phyloP scores from a whole-genome alignment of 1,140 invertebrate species.

The Pogonus chalceus region DNA sequence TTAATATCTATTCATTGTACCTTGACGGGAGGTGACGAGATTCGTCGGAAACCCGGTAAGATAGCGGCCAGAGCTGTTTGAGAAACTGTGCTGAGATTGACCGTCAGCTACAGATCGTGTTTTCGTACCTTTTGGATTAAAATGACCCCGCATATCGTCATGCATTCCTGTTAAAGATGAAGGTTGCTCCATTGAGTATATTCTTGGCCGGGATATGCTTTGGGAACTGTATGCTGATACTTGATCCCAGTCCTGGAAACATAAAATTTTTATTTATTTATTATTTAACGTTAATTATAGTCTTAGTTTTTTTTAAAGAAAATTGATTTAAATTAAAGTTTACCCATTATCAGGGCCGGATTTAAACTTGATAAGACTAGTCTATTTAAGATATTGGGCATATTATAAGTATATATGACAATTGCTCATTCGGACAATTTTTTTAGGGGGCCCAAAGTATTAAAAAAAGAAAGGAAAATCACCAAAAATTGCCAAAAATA shows the following conservation, averaged over 20 bases:
- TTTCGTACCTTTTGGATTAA: conserved; percentile 42
- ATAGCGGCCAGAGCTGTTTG: conserved; percentile 66
- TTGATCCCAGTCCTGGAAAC: conserved; percentile 77
- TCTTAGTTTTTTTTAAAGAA: background rate
- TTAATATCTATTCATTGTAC: conserved; percentile 33
- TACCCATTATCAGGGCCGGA: too few species aligned
- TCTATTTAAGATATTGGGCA: too few species aligned
- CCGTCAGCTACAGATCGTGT: conserved; percentile 67
- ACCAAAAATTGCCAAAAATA: too few species aligned
- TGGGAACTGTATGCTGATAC: conserved; percentile 83
- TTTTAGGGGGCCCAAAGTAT: too few species aligned
- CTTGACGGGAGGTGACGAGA: conserved; percentile 66
- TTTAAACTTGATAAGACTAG: too few species aligned
- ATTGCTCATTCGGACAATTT: too few species aligned
- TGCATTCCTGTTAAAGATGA: conserved; percentile 49
- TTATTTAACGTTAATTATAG: background rate
- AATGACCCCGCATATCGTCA: conserved; percentile 55
- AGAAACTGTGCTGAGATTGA: conserved; percentile 76
- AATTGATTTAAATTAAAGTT: too few species aligned
- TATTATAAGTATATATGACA: too few species aligned
- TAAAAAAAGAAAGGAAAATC: too few species aligned
- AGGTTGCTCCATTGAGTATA: conserved; percentile 58
- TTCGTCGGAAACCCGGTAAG: conserved; percentile 62
- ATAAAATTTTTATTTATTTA: background rate
- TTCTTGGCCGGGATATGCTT: conserved; percentile 74